Evolutionary conservation across 2,888 invertebrate species (phyloP), one percentile per base, ranked within the genome.

Genomic region (Acrobeloides nanus): DNA sequence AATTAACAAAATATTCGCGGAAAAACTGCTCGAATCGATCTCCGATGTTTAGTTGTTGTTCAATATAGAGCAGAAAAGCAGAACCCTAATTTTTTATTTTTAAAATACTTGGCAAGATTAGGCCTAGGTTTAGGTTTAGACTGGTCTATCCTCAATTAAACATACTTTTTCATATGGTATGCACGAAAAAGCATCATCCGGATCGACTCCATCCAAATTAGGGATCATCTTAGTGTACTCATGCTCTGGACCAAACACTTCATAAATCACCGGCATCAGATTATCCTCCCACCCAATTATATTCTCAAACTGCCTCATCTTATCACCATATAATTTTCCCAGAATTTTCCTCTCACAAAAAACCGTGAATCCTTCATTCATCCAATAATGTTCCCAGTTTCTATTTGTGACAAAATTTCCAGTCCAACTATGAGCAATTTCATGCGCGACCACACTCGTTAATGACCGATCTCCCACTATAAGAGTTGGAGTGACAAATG

Each of bases 341-440:
- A 81, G 76, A 56, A 88, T 86, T 76, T 89, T 90, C 34, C 87
- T 79, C 77, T 93, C 90, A 1, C 89, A 79, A 76, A 88, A 93
- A 45, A 87, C 84, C 0, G 93, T 93, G 75, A 87, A 87, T 0
- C 92, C 92, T 77, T 93, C 92, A 73, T 93, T 93, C 20, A 92
- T 79, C 93, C 93, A 93, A 77, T 93, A 93, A 75, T 93, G 87
- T 74, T 92, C 89, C 74, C 87, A 89, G 75, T 86, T 89, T 52
- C 81, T 80, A 74, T 90, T 92, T 0, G 93, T 92, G 23, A 93
- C 87, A 55, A 92, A 79, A 76, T 93, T 93, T 10, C 93, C 89
- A 1, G 88, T 87, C 89, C 89, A 89, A 68, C 86, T 88, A 78
- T 93, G 93, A 47, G 89, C 82, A 62, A 93, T 90, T 78, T 93